A percentile compares a stretch with the other conserved stretches of the same genome.
These are phyloP conservation scores for Xylocampa areola DNA, from an alignment of 2,888 invertebrate species.

Conservation along the genomic window DNA sequence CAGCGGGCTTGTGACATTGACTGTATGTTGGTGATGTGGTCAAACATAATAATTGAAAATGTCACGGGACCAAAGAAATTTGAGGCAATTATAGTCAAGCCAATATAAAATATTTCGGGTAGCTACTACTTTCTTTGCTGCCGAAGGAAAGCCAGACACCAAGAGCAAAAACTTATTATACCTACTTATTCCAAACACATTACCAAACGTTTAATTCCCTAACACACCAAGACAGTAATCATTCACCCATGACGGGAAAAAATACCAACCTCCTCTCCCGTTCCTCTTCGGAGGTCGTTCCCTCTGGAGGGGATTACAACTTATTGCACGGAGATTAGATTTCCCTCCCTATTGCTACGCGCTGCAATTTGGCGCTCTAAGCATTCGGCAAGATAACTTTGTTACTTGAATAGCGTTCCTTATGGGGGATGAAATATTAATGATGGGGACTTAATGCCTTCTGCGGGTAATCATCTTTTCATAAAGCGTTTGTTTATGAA, in stretches of 20 bases:
- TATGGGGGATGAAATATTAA: conserved; percentile 37
- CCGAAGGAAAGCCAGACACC: no score
- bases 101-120: no score
- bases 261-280: conserved; percentile 7
- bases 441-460: conserved; percentile 33
- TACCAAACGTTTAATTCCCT: background rate
- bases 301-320: conserved; percentile 52
- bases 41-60: no score
- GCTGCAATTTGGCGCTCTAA: conserved; percentile 50
- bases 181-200: conserved; percentile 2
- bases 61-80: no score
- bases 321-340: conserved; percentile 65
- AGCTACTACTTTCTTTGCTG: no score
- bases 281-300: conserved; percentile 5
- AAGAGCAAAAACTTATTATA: no score
- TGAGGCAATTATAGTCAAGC: no score
- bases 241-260: conserved; percentile 15
- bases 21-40: no score
- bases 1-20: no score
- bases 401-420: conserved; percentile 46
- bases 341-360: conserved; percentile 41
- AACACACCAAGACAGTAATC: conserved; percentile 12
- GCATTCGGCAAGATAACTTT: conserved; percentile 54
- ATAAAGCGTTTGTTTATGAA: background rate
- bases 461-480: conserved; percentile 2